A percentile compares a stretch with the other conserved stretches of the same genome.
phyloP scores from a whole-genome alignment of 1,140 invertebrate genomes.

The Agraylea sexmaculata region DNA sequence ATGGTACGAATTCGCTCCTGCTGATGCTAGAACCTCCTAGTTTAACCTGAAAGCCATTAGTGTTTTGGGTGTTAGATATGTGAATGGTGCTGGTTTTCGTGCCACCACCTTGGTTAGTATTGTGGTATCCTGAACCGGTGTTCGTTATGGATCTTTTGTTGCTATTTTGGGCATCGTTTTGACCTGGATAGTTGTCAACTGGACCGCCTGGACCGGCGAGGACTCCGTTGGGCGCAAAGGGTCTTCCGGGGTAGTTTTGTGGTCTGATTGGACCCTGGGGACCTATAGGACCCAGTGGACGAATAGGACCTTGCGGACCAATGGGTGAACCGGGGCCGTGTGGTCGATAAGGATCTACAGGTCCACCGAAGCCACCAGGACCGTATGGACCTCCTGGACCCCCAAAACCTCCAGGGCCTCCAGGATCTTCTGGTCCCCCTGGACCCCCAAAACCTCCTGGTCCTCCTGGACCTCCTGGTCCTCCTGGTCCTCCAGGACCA shows the following conservation, averaged over 20 bases:
- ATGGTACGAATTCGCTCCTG: no score
- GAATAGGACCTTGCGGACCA: constrained; percentile 7
- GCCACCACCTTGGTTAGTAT: no score
- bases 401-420: constrained; percentile 8
- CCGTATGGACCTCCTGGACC: constrained; percentile 16
- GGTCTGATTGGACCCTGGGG: constrained; percentile 10
- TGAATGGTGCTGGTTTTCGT: no score
- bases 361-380: constrained; percentile 14
- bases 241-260: constrained; percentile 20
- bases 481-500: constrained; percentile 14
- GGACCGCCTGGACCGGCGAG: constrained; percentile 29
- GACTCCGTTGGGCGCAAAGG: constrained; percentile 20
- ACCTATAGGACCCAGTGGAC: constrained; percentile 2
- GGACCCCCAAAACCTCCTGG: constrained; percentile 23
- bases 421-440: constrained; percentile 19
- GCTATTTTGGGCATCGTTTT: no score
- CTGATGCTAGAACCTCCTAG: no score
- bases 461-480: constrained; percentile 18
- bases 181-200: constrained; percentile 22
- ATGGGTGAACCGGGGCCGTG: constrained; percentile 13
- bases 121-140: no score
- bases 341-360: constrained; percentile 14
- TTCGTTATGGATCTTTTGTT: no score
- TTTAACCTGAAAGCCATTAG: no score
- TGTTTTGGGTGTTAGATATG: no score